These are phyloP conservation scores for Pollenia griseotomentosa DNA, from an alignment of 2,888 invertebrate species.

Conservation along the genomic window DNA sequence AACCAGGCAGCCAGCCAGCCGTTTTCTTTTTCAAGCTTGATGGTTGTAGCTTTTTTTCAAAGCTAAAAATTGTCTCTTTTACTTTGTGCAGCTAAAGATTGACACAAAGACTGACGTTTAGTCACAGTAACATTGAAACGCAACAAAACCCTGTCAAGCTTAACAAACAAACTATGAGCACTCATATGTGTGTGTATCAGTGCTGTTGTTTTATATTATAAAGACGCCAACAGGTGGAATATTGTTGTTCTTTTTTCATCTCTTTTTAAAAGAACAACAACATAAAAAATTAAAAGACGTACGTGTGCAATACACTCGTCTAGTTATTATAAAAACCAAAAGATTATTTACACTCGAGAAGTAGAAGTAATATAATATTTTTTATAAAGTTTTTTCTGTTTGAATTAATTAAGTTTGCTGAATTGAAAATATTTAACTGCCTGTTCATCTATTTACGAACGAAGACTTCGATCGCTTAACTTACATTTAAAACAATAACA, in stretches of 20 bases:
- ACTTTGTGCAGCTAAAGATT: slow-evolving; percentile 55
- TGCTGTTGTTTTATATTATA: slow-evolving; percentile 5
- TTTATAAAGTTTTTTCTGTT: background rate
- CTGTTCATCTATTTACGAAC: too few species aligned
- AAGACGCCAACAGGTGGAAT: slow-evolving; percentile 72
- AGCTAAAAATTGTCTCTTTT: slow-evolving; percentile 51
- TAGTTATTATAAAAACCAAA: slow-evolving; percentile 16
- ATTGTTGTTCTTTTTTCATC: slow-evolving; percentile 47
- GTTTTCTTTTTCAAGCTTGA: slow-evolving; percentile 35
- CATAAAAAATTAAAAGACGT: slow-evolving; percentile 11
- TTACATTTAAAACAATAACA: too few species aligned
- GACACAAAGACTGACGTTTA: slow-evolving; percentile 72
- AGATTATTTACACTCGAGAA: slow-evolving; percentile 44
- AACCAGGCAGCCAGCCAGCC: slow-evolving; percentile 52
- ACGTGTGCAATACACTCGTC: slow-evolving; percentile 55
- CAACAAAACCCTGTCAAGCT: slow-evolving; percentile 70
- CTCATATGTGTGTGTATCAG: slow-evolving; percentile 20
- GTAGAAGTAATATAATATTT: too few species aligned
- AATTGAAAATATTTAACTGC: background rate
- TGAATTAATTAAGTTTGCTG: background rate
- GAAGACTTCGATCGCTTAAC: too few species aligned
- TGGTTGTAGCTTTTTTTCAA: slow-evolving; percentile 17
- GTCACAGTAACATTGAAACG: slow-evolving; percentile 72
- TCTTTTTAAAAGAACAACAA: slow-evolving; percentile 21
- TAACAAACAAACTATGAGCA: slow-evolving; percentile 51